A percentile compares a stretch with the other conserved stretches of the same genome.
Conservation (phyloP, 2,113 vertebrate species). For the Aphelocoma coerulescens region DNA sequence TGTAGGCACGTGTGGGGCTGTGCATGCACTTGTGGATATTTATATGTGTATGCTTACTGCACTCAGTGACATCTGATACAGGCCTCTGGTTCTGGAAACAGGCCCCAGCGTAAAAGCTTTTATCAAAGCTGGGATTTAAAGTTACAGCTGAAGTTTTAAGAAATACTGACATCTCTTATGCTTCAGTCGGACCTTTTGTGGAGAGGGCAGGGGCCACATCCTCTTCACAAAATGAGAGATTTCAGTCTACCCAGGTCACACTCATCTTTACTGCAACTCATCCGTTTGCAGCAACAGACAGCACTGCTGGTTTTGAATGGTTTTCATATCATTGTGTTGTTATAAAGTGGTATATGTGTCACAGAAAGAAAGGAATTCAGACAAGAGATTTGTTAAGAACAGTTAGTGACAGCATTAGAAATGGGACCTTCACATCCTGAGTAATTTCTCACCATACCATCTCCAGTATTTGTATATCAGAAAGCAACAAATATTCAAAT, state of each 20-base stretch:
- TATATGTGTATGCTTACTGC: not conserved
- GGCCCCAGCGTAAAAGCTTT: not conserved
- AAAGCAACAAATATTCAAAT: not conserved
- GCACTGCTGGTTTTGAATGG: rapidly evolving
- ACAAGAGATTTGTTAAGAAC: not conserved
- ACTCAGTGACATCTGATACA: rapidly evolving
- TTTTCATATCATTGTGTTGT: not conserved
- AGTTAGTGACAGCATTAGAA: not conserved
- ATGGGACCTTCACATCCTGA: not conserved
- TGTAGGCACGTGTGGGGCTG: rapidly evolving
- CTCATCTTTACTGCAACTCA: not conserved
- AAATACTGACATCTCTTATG: not conserved
- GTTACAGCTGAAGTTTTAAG: not conserved
- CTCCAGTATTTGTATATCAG: not conserved
- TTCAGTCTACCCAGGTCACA: not conserved
- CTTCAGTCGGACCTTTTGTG: not conserved
- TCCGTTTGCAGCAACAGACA: not conserved
- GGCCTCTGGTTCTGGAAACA: not conserved
- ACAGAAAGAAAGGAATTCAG: not conserved
- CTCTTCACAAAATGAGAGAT: not conserved
- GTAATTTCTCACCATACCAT: not conserved
- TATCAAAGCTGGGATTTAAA: not conserved
- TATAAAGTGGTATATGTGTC: not conserved
- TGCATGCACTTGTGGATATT: rapidly evolving
- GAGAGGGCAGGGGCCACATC: not conserved